phyloP scores from a whole-genome alignment of 2,888 invertebrate genomes.

The Panzeria rudis region DNA sequence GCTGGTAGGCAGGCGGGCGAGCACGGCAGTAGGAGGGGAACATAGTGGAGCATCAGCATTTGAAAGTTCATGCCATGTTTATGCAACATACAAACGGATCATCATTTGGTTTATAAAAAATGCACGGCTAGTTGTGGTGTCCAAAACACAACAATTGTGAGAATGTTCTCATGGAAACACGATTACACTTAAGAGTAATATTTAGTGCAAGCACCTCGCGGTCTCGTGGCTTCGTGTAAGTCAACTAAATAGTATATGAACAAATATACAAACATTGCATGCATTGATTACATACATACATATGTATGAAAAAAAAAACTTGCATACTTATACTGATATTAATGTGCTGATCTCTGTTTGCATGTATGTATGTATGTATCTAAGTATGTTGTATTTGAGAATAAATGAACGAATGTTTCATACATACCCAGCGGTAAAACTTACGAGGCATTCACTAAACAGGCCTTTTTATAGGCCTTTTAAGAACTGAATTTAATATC shows the following conservation, averaged over 20 bases:
- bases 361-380: background rate
- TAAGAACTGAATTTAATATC: too few species aligned
- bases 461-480: too few species aligned
- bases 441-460: too few species aligned
- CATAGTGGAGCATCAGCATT: slow-evolving; percentile 70
- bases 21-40: slow-evolving; percentile 25
- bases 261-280: slow-evolving; percentile 22
- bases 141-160: slow-evolving; percentile 83
- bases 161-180: slow-evolving; percentile 84
- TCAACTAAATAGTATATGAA: slow-evolving; percentile 48
- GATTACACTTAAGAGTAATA: slow-evolving; percentile 78
- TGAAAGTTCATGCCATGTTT: slow-evolving; percentile 69
- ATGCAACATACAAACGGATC: slow-evolving; percentile 63
- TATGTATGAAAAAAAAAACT: background rate
- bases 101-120: slow-evolving; percentile 69
- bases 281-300: background rate
- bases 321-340: slow-evolving; percentile 3
- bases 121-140: slow-evolving; percentile 72
- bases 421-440: too few species aligned
- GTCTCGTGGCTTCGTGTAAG: slow-evolving; percentile 71
- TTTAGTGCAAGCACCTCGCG: slow-evolving; percentile 75
- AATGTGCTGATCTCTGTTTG: slow-evolving; percentile 9
- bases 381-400: background rate
- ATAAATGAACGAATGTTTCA: background rate
- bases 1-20: too few species aligned